Evolutionary conservation across 2,888 invertebrate species (phyloP).

Genomic region (Hypena proboscidalis): DNA sequence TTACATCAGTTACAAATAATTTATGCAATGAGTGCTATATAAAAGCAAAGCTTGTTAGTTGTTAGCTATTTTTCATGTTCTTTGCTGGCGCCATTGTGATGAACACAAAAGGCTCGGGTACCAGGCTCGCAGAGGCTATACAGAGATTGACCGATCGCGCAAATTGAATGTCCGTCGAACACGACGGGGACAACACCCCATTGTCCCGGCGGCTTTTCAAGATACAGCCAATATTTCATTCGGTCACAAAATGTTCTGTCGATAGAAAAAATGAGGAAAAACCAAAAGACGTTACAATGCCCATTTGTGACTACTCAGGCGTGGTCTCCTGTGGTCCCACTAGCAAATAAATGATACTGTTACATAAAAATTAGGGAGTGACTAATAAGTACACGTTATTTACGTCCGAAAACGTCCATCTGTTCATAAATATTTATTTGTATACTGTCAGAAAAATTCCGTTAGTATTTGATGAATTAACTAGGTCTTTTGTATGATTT

Average conservation of each 20-base stretch:
- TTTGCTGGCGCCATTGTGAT: conserved; percentile 64
- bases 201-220: conserved; percentile 70
- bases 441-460: background rate
- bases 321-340: conserved; percentile 22
- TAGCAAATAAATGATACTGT: conserved; percentile 8
- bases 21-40: conserved; percentile 19
- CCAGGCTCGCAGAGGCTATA: conserved; percentile 67
- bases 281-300: conserved; percentile 39
- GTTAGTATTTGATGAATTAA: background rate
- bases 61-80: conserved; percentile 63
- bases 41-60: conserved; percentile 43
- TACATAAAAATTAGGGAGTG: conserved; percentile 1
- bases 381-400: background rate
- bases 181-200: conserved; percentile 63
- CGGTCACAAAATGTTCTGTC: conserved; percentile 53
- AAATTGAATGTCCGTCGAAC: conserved; percentile 79
- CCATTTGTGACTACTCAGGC: conserved; percentile 34
- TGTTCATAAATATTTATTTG: too few relatives aligned
- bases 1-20: background rate
- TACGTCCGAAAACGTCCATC: too few relatives aligned
- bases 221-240: conserved; percentile 71
- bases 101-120: conserved; percentile 65
- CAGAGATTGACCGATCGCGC: conserved; percentile 78
- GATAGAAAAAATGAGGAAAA: conserved; percentile 39
- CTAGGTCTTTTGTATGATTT: background rate